Percentiles rank a stretch among this genome's conserved stretches.
Evolutionary conservation across 2,113 vertebrate genomes (phyloP).

Genomic region (Eulacestoma nigropectus): DNA sequence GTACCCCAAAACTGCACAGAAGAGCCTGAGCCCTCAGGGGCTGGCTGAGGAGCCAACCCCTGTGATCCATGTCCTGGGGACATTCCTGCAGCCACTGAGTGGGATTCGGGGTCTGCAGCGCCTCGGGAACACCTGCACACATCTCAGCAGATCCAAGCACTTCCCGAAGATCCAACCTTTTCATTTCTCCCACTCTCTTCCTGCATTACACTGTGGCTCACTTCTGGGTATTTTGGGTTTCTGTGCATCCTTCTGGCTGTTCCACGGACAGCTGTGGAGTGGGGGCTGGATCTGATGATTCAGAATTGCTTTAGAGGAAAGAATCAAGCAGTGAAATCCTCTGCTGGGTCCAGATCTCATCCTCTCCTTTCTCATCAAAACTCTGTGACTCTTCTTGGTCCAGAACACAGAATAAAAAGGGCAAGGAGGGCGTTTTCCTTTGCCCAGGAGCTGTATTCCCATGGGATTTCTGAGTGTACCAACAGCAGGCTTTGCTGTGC

Average conservation of each 20-base stretch:
- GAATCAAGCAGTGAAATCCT: background rate
- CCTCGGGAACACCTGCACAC: background rate
- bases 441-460: background rate
- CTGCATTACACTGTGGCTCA: background rate
- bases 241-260: background rate
- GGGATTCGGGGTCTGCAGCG: background rate
- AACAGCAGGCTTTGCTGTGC: background rate
- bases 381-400: background rate
- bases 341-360: background rate
- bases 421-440: background rate
- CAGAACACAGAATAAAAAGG: background rate
- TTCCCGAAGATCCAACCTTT: background rate
- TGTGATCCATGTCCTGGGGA: accelerated
- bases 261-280: background rate
- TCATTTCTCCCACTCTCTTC: background rate
- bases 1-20: background rate
- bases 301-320: background rate
- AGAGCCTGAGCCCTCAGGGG: background rate
- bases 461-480: accelerated
- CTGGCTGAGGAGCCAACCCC: background rate
- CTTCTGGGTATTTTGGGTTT: background rate
- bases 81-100: background rate
- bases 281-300: background rate
- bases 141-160: background rate
- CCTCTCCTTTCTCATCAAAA: background rate